Conservation (phyloP, 2,797 vertebrate genomes). For the Cryptoblepharus egeriae region DNA sequence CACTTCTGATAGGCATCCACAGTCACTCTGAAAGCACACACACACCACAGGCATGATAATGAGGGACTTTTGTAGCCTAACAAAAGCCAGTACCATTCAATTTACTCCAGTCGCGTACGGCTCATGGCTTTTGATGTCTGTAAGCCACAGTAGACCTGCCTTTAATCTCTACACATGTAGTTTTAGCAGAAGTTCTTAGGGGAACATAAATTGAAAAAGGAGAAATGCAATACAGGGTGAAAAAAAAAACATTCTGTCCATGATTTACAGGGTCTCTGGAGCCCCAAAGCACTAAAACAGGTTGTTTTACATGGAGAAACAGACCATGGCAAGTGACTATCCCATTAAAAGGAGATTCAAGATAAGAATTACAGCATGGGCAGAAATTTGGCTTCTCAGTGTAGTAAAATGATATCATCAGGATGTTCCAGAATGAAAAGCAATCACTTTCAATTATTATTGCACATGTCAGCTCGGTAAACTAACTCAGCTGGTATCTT, state of each 20-base stretch:
- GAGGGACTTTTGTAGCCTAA: constrained; percentile 69
- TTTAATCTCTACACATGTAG: constrained; percentile 74
- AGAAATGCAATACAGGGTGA: constrained; percentile 39
- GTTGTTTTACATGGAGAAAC: constrained; percentile 57
- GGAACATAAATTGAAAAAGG: constrained; percentile 57
- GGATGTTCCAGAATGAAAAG: not conserved
- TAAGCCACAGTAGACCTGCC: constrained; percentile 62
- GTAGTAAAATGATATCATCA: constrained; percentile 10
- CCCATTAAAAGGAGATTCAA: constrained; percentile 32
- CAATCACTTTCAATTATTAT: not conserved
- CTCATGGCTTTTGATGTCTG: constrained; percentile 69
- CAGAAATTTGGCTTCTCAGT: constrained; percentile 10
- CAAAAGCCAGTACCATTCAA: constrained; percentile 57
- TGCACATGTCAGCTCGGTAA: not conserved
- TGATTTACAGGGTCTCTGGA: constrained; percentile 48
- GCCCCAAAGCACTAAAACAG: constrained; percentile 31
- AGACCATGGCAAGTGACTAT: constrained; percentile 11
- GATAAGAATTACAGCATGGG: constrained; percentile 17
- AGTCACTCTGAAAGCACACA: constrained; percentile 66
- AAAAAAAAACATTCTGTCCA: constrained; percentile 11
- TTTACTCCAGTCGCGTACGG: constrained; percentile 68
- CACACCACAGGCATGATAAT: constrained; percentile 73
- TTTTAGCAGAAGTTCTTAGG: constrained; percentile 67
- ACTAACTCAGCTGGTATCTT: not conserved
- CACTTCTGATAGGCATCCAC: constrained; percentile 74